phyloP scores from a whole-genome alignment of 2,113 vertebrate genomes.

The Hippopotamus amphibius region DNA sequence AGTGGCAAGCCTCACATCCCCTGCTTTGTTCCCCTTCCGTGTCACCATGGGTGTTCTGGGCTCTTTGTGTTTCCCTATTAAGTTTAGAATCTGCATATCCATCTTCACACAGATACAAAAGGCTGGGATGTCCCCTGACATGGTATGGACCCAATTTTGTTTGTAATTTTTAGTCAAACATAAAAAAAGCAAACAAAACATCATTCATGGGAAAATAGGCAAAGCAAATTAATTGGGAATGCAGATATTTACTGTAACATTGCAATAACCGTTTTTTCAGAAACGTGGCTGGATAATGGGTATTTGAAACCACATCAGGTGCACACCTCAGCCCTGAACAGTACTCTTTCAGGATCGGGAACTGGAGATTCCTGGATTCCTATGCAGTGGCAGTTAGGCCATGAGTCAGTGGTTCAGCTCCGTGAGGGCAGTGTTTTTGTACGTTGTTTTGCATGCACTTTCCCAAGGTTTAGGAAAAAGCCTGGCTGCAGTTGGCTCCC shows the following conservation, averaged over 20 bases:
- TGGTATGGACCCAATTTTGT: not conserved
- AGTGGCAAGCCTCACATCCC: not conserved
- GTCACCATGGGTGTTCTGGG: not conserved
- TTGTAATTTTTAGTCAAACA: not conserved
- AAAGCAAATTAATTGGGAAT: not conserved
- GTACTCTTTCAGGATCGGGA: not conserved
- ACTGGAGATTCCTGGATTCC: not conserved
- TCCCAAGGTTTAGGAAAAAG: not conserved
- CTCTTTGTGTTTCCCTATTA: not conserved
- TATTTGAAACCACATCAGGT: not conserved
- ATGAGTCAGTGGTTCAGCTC: not conserved
- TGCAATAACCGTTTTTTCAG: not conserved
- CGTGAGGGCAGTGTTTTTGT: not conserved
- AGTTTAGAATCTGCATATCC: not conserved
- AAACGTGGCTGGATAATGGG: not conserved
- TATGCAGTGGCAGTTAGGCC: not conserved
- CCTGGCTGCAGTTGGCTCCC: not conserved
- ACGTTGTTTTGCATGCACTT: not conserved
- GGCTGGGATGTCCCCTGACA: not conserved
- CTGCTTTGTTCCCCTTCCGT: not conserved
- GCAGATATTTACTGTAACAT: not conserved
- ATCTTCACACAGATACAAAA: not conserved
- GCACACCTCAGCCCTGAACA: not conserved
- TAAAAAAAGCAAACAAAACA: not conserved
- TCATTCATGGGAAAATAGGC: not conserved